Base-by-base conservation (phyloP, 2,113 vertebrate genomes). In the Cercocebus atys region DNA sequence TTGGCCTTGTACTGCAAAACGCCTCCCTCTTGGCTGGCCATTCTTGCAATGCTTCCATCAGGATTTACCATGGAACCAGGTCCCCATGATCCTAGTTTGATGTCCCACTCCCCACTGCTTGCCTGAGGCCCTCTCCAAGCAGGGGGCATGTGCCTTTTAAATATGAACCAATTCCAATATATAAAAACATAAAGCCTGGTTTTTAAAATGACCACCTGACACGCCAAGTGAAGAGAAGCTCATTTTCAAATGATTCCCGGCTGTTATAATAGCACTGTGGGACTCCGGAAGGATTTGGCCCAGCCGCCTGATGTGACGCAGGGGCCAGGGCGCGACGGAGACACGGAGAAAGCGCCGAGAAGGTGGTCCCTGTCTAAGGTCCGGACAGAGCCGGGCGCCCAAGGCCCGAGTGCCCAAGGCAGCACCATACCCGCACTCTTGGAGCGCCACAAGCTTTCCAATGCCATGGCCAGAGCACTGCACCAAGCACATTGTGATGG, bases 401-500 rank as follows among this genome's bases (percentile, higher is more conserved):
- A 68, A 85, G 35, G 94, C 93, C 97, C 89, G 32, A 52, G 68
- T 61, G 50, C 11, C 35, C 64, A 52, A 89, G 30, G 47, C 89
- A 97, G 98, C 98, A 99, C 98, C 97, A 99, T 99, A 99, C 99
- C 99, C 66, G 99, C 99, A 92, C 98, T 99, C 92, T 96, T 99
- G 99, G 99, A 99, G 98, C 99, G 99, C 98, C 99, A 99, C 83
- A 99, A 99, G 98, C 99, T 99, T 95, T 99, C 99, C 97, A 99
- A 99, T 97, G 99, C 99, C 86, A 99, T 99, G 99, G 99, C 99
- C 80, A 98, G 99, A 98, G 99, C 99, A 80, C 98, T 99, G 93
- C 99, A 99, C 98, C 99, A 99, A 99, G 78, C 99, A 99, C 98
- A 99, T 99, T 96, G 99, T 99, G 99, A 99, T 99, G 97, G 99